These are phyloP conservation scores for Drosophila carrolli DNA, from an alignment of 1,140 invertebrate genomes.

Conservation along the genomic window DNA sequence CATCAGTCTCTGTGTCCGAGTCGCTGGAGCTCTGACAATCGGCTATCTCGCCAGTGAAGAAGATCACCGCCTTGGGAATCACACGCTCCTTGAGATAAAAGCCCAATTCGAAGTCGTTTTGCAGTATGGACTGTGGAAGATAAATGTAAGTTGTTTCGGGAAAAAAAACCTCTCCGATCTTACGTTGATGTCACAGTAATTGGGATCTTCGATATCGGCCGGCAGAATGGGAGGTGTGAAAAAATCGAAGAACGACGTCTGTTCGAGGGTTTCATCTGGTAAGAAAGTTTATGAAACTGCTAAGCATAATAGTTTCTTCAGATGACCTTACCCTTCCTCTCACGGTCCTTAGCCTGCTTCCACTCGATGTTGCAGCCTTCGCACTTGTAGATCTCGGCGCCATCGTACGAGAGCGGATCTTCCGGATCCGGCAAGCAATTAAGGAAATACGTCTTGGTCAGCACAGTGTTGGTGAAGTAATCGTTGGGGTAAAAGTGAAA, in stretches of 20 bases:
- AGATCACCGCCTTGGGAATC: constrained; percentile 94
- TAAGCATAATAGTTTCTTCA: neutral
- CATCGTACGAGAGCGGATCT: constrained; percentile 96
- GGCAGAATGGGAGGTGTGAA: constrained; percentile 90
- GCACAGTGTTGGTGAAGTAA: constrained; percentile 93
- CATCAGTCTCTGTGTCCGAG: constrained; percentile 7
- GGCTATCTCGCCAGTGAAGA: constrained; percentile 91
- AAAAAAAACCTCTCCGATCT: constrained; percentile 8
- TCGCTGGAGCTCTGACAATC: constrained; percentile 85
- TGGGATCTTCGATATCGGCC: constrained; percentile 54
- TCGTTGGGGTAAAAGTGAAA: constrained; percentile 96
- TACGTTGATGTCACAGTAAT: constrained; percentile 76
- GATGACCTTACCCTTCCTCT: constrained; percentile 92
- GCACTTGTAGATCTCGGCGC: constrained; percentile 95
- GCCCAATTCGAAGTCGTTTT: constrained; percentile 95
- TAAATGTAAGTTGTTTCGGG: neutral
- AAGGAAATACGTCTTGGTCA: constrained; percentile 96
- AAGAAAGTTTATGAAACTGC: too few relatives aligned
- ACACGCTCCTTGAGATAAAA: constrained; percentile 95
- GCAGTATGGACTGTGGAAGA: constrained; percentile 78
- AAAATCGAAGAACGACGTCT: constrained; percentile 95
- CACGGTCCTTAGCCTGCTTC: constrained; percentile 91
- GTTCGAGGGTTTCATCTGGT: neutral
- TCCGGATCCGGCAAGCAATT: constrained; percentile 92
- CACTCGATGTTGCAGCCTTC: constrained; percentile 87